phyloP scores from a whole-genome alignment of 2,113 vertebrate genomes.

The Candoia aspera region DNA sequence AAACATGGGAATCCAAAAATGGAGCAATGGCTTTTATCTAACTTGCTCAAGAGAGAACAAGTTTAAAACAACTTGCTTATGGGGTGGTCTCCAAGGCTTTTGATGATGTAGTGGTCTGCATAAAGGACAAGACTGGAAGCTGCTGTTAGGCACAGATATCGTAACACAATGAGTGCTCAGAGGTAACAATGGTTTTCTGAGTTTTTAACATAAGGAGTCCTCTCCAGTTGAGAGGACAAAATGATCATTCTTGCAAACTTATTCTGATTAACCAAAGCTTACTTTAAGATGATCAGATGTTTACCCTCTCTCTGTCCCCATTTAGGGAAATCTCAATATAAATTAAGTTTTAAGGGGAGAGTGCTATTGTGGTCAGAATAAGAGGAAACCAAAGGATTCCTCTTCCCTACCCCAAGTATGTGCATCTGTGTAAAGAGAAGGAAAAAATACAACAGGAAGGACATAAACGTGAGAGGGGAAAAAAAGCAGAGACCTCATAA shows the following conservation, averaged over 20 bases:
- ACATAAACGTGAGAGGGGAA: neutral
- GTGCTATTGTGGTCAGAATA: neutral
- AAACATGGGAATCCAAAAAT: neutral
- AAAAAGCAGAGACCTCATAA: neutral
- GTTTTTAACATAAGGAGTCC: neutral
- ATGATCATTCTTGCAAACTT: neutral
- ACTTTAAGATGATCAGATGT: neutral
- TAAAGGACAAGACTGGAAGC: neutral
- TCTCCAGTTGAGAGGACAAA: neutral
- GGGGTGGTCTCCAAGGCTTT: neutral
- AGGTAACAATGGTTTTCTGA: neutral
- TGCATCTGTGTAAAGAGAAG: neutral
- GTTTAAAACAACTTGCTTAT: neutral
- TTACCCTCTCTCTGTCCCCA: no score
- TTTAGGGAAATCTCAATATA: neutral
- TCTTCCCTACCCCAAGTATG: neutral
- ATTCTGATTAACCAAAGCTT: neutral
- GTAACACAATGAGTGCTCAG: neutral
- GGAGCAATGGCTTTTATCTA: neutral
- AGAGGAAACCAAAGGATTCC: neutral
- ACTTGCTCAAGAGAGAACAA: neutral
- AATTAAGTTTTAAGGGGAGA: neutral
- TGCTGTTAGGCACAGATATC: neutral
- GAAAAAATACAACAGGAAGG: neutral
- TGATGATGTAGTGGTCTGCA: neutral